A percentile compares a stretch with the other conserved stretches of the same genome.
phyloP scores from a whole-genome alignment of 2,113 vertebrate genomes.

The Cromileptes altivelis region DNA sequence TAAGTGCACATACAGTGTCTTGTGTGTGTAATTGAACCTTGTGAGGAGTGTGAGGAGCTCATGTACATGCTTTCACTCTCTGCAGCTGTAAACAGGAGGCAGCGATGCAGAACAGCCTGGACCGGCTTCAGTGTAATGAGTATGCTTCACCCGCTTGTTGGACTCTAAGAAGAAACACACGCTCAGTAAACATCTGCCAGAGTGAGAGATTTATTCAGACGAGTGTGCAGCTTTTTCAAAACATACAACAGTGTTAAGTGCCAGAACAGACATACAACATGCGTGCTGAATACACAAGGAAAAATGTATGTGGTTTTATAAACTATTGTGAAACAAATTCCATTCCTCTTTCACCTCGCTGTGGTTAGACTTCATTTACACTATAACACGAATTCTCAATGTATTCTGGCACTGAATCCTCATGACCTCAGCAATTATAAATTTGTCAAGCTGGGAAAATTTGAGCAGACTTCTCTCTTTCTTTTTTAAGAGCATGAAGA shows the following conservation, averaged over 20 bases:
- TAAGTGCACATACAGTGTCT: neutral
- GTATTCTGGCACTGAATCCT: neutral
- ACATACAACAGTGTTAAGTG: conserved; percentile 21
- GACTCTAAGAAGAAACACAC: conserved; percentile 30
- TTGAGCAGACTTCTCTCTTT: neutral
- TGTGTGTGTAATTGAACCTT: conserved; percentile 30
- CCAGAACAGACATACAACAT: conserved; percentile 10
- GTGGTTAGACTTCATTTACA: conserved; percentile 1
- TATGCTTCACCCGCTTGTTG: neutral
- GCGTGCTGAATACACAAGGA: neutral
- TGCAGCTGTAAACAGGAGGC: conserved; percentile 56
- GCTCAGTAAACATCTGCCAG: conserved; percentile 24
- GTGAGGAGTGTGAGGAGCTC: conserved; percentile 24
- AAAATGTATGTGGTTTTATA: conserved; percentile 11
- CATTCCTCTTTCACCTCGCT: neutral
- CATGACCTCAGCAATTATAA: neutral
- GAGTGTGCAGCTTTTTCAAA: conserved; percentile 13
- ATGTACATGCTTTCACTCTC: conserved; percentile 29
- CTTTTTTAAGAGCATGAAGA: neutral
- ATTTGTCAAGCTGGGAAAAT: neutral
- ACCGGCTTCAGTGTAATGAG: conserved; percentile 38
- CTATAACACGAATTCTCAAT: neutral
- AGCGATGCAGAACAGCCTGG: conserved; percentile 47
- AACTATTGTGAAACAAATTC: conserved; percentile 24
- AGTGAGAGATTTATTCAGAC: conserved; percentile 50